Percentiles rank a stretch among this genome's conserved stretches.
Conservation (phyloP, 2,113 vertebrate genomes). For the Sapajus apella region DNA sequence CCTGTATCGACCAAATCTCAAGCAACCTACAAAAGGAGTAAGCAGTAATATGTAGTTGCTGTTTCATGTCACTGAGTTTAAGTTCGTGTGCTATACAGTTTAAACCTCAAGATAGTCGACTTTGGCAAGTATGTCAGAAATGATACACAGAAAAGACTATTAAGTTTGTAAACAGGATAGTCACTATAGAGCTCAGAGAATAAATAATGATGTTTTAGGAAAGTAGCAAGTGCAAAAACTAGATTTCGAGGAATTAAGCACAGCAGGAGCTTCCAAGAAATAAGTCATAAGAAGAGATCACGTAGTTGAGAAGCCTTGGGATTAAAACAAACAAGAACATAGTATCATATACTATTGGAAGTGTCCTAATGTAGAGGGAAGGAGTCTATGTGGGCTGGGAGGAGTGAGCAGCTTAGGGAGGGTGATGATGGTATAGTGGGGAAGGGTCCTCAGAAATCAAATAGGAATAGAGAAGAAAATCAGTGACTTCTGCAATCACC, state of each 20-base stretch:
- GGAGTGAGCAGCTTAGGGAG: rapidly evolving
- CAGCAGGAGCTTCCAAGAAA: background rate
- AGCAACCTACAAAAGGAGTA: background rate
- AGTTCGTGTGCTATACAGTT: background rate
- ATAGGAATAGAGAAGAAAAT: background rate
- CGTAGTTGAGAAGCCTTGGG: background rate
- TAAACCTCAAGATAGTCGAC: background rate
- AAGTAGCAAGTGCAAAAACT: background rate
- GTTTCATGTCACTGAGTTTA: background rate
- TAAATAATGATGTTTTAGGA: background rate
- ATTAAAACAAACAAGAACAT: background rate
- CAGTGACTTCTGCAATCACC: background rate
- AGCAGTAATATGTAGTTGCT: background rate
- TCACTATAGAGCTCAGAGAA: background rate
- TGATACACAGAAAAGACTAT: background rate
- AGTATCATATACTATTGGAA: background rate
- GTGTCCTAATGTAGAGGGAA: background rate
- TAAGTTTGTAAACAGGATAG: background rate
- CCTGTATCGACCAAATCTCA: background rate
- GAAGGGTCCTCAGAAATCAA: background rate
- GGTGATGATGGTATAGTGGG: background rate
- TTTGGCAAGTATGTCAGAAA: background rate
- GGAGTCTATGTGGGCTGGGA: background rate
- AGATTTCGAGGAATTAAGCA: background rate
- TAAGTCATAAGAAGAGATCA: background rate